Evolutionary conservation across 2,888 invertebrate species (phyloP).

Genomic region (Ophion slaviceki): DNA sequence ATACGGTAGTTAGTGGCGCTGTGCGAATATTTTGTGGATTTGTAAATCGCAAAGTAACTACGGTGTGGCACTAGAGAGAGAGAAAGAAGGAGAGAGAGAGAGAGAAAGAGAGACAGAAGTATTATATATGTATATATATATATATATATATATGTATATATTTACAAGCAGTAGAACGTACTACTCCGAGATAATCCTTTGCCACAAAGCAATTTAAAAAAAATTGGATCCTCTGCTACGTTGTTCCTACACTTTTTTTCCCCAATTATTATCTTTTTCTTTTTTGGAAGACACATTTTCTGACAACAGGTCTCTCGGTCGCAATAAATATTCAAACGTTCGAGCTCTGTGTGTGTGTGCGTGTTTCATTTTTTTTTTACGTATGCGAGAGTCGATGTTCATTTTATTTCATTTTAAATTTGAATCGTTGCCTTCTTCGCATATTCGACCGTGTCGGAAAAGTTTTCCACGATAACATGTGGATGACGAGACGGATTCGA

Average conservation of each 20-base stretch:
- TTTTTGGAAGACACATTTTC: constrained; percentile 94
- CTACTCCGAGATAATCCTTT: constrained; percentile 61
- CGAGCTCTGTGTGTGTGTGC: constrained; percentile 50
- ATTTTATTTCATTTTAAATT: constrained; percentile 58
- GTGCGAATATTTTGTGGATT: constrained; percentile 72
- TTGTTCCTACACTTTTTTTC: constrained; percentile 22
- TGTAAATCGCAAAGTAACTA: constrained; percentile 74
- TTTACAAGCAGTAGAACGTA: constrained; percentile 83
- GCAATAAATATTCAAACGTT: constrained; percentile 46
- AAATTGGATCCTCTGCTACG: constrained; percentile 63
- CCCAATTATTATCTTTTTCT: constrained; percentile 74
- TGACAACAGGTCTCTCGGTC: constrained; percentile 83
- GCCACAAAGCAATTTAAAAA: constrained; percentile 63
- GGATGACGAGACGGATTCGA: constrained; percentile 79
- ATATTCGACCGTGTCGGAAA: constrained; percentile 17
- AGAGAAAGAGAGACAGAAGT: constrained; percentile 77
- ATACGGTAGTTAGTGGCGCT: constrained; percentile 78
- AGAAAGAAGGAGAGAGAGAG: constrained; percentile 76
- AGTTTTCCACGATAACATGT: constrained; percentile 78
- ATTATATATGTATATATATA: constrained; percentile 51
- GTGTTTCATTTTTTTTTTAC: background rate
- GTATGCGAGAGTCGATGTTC: background rate
- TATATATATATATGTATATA: constrained; percentile 69
- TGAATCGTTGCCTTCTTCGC: constrained; percentile 37
- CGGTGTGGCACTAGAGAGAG: constrained; percentile 75